Evolutionary conservation across 2,888 invertebrate species (phyloP).

Genomic region (Latrodectus elegans): DNA sequence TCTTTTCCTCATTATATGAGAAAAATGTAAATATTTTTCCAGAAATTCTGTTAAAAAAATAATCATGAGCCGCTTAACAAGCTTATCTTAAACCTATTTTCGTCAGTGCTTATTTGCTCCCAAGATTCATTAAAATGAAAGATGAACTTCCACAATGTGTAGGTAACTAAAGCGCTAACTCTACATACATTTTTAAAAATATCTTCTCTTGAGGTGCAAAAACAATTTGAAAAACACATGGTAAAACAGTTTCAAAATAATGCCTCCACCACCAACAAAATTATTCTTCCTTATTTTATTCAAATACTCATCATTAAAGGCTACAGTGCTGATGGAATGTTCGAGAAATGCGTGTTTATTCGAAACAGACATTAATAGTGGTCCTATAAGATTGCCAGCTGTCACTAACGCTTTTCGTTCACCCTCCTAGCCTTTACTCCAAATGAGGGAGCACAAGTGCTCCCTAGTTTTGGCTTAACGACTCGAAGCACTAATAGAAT

Average conservation of each 20-base stretch:
- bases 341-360: slow-evolving; percentile 52
- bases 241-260: no score
- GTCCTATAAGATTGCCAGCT: slow-evolving; percentile 46
- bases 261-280: no score
- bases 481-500: slow-evolving; percentile 62
- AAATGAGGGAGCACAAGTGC: slow-evolving; percentile 52
- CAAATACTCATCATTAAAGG: slow-evolving; percentile 44
- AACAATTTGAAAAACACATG: no score
- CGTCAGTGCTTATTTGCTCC: no score
- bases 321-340: slow-evolving; percentile 12
- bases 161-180: no score
- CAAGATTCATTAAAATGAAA: no score
- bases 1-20: no score
- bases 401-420: slow-evolving; percentile 54
- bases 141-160: no score
- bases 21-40: no score
- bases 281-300: slow-evolving; percentile 15
- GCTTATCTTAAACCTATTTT: no score
- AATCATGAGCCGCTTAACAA: no score
- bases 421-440: slow-evolving; percentile 15
- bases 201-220: neutral
- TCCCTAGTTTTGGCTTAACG: slow-evolving; percentile 48
- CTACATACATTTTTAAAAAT: neutral
- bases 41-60: no score
- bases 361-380: slow-evolving; percentile 58